Evolutionary conservation across 2,797 vertebrate genomes (phyloP).

Genomic region (Salarias fasciatus): DNA sequence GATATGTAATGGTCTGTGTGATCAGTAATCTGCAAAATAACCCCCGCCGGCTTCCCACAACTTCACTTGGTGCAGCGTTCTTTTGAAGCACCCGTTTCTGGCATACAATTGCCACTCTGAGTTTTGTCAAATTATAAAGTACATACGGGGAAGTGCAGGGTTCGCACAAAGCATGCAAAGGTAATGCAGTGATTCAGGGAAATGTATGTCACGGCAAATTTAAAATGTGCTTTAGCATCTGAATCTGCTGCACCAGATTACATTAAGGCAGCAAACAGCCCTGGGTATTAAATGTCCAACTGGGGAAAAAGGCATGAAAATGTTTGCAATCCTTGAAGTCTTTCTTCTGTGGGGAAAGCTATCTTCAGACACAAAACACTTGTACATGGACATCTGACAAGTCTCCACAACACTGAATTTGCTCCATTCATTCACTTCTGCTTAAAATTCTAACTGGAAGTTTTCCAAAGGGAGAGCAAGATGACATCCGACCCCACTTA

Average conservation of each 20-base stretch:
- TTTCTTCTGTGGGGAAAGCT: slow-evolving; percentile 27
- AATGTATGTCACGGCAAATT: slow-evolving; percentile 47
- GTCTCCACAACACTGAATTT: slow-evolving; percentile 12
- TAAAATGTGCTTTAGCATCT: slow-evolving; percentile 38
- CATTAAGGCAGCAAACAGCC: slow-evolving; percentile 37
- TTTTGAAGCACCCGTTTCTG: slow-evolving; percentile 41
- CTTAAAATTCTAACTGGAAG: slow-evolving; percentile 15
- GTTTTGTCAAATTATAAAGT: slow-evolving; percentile 37
- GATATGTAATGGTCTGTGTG: slow-evolving; percentile 38
- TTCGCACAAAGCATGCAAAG: slow-evolving; percentile 18
- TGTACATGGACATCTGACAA: slow-evolving; percentile 16
- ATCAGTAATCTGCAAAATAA: slow-evolving; percentile 47
- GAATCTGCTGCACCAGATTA: slow-evolving; percentile 55
- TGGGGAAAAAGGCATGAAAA: slow-evolving; percentile 11
- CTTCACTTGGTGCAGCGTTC: slow-evolving; percentile 12
- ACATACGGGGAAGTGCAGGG: slow-evolving; percentile 12
- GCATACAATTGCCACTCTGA: slow-evolving; percentile 28
- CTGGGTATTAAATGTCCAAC: slow-evolving; percentile 24
- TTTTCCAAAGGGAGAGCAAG: slow-evolving; percentile 8
- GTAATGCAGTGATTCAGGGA: slow-evolving; percentile 38
- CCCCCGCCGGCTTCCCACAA: slow-evolving; percentile 21
- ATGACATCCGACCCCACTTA: slow-evolving; percentile 15
- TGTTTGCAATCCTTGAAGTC: slow-evolving; percentile 15
- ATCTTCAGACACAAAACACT: slow-evolving; percentile 20
- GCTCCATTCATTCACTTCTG: slow-evolving; percentile 12